Evolutionary conservation across 2,113 vertebrate species (phyloP).

Genomic region (Eudyptes chrysolophus): DNA sequence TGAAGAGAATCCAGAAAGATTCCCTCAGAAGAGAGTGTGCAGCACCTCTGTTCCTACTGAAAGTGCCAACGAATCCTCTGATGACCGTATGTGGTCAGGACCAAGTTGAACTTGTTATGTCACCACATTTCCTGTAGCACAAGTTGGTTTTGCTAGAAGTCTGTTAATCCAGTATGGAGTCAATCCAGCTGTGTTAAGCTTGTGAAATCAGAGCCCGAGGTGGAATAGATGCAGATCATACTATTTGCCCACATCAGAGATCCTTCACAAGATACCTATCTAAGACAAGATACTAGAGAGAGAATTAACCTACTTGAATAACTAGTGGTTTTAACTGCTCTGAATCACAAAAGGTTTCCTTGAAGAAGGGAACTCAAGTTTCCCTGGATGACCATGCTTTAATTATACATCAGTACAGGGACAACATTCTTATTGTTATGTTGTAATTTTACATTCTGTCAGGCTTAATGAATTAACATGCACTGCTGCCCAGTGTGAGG

Average conservation of each 20-base stretch:
- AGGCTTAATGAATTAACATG: neutral
- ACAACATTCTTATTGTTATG: neutral
- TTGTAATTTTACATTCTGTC: neutral
- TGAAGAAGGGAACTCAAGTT: neutral
- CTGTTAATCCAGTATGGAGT: neutral
- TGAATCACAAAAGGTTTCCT: neutral
- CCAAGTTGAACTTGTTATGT: neutral
- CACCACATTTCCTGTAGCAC: neutral
- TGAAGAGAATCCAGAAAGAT: neutral
- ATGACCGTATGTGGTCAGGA: neutral
- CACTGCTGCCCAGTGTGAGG: neutral
- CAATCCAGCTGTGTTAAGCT: neutral
- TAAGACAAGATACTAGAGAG: neutral
- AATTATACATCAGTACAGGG: neutral
- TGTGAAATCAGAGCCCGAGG: constrained; percentile 27
- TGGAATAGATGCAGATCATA: constrained; percentile 1
- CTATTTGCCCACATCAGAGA: constrained; percentile 27
- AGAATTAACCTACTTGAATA: neutral
- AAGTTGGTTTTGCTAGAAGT: constrained; percentile 10
- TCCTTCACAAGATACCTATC: neutral
- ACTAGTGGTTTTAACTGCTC: neutral
- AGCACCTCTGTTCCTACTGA: neutral
- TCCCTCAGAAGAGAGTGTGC: too few relatives aligned
- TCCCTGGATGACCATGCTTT: neutral
- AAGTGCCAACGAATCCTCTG: neutral